A percentile compares a stretch with the other conserved stretches of the same genome.
phyloP scores from a whole-genome alignment of 2,888 invertebrate genomes.

The Arge pagana region DNA sequence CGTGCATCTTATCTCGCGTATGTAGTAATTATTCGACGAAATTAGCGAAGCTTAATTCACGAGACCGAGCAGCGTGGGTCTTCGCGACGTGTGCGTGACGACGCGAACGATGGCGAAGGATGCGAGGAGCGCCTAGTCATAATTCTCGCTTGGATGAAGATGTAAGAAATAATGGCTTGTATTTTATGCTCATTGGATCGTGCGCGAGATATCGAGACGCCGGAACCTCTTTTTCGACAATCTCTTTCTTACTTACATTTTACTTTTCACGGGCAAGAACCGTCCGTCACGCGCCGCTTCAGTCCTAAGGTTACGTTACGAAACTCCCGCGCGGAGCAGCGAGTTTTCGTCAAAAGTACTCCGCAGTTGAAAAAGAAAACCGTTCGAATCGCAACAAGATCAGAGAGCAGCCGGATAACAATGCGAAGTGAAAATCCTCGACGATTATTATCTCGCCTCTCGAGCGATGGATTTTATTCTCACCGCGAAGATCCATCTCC shows the following conservation, averaged over 20 bases:
- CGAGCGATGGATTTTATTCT: too few relatives aligned
- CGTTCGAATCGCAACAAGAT: too few relatives aligned
- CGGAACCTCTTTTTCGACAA: too few relatives aligned
- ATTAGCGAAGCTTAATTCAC: slow-evolving; percentile 10
- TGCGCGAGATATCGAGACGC: slow-evolving; percentile 4
- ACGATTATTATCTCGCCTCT: too few relatives aligned
- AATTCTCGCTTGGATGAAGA: slow-evolving; percentile 15
- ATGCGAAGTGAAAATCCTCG: too few relatives aligned
- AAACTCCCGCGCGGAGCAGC: too few relatives aligned
- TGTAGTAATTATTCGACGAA: slow-evolving; percentile 9
- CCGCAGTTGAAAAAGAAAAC: too few relatives aligned
- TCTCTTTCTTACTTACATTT: neutral
- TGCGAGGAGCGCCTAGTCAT: slow-evolving; percentile 10
- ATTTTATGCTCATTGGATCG: slow-evolving; percentile 13
- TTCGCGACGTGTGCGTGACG: neutral
- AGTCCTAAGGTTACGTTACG: too few relatives aligned
- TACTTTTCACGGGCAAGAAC: slow-evolving; percentile 1
- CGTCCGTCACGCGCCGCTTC: slow-evolving; percentile 13
- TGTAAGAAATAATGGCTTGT: slow-evolving; percentile 13
- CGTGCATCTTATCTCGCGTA: slow-evolving; percentile 11
- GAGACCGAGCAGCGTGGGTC: neutral
- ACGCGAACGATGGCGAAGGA: slow-evolving; percentile 7
- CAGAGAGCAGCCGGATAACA: too few relatives aligned
- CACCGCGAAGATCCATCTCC: too few relatives aligned
- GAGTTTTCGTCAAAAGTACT: too few relatives aligned